Conservation (phyloP, 92 coral and sea anemone species). For the Palythoa grandis region DNA sequence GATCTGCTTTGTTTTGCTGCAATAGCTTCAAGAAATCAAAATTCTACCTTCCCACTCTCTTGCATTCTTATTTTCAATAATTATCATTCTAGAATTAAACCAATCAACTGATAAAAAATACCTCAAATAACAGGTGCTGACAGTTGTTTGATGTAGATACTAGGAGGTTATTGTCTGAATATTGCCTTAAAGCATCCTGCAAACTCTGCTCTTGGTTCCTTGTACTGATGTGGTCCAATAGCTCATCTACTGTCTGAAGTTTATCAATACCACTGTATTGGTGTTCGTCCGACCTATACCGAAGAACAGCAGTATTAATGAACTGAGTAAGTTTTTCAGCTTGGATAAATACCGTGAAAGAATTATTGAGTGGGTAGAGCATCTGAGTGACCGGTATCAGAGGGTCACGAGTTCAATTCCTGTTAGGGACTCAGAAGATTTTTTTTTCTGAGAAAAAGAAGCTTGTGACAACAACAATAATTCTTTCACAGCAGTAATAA, state of each 20-base stretch:
- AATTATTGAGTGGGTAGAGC: too few species aligned
- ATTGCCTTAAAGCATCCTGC: slow-evolving; percentile 61
- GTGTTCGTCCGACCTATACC: slow-evolving; percentile 14
- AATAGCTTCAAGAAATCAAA: not conserved
- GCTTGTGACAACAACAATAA: too few species aligned
- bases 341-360: too few species aligned
- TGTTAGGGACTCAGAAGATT: too few species aligned
- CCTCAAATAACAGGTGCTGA: slow-evolving; percentile 8
- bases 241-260: slow-evolving; percentile 62
- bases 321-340: too few species aligned
- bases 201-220: slow-evolving; percentile 65
- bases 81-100: not conserved
- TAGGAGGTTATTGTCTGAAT: slow-evolving; percentile 55
- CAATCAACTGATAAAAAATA: not conserved
- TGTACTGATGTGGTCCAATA: slow-evolving; percentile 61
- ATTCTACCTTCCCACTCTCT: not conserved
- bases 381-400: too few species aligned
- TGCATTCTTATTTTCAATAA: not conserved
- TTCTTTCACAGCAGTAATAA: too few species aligned
- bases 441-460: too few species aligned
- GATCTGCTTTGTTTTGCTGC: too few species aligned
- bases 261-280: not conserved
- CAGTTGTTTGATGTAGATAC: slow-evolving; percentile 12
- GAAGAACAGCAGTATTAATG: not conserved
- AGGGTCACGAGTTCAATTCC: too few species aligned